A percentile compares a stretch with the other conserved stretches of the same genome.
phyloP scores from a whole-genome alignment of 2,797 vertebrate genomes.

The Manis javanica region DNA sequence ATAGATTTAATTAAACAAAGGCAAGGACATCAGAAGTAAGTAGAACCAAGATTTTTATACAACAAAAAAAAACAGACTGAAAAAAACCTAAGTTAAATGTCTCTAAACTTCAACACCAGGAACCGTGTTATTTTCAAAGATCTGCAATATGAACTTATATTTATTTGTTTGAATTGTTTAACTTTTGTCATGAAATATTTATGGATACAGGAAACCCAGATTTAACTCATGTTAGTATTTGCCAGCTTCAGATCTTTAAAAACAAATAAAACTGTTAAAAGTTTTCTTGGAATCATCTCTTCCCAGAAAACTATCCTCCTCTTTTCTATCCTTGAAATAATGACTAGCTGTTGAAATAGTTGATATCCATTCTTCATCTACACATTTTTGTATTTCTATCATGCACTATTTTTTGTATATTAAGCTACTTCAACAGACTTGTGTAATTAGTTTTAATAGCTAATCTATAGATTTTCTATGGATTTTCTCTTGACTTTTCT shows the following conservation, averaged over 20 bases:
- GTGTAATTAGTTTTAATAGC: not conserved
- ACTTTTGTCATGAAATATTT: constrained; percentile 7
- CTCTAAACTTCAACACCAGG: not conserved
- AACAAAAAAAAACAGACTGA: not conserved
- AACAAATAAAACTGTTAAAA: constrained; percentile 32
- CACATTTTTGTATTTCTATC: not conserved
- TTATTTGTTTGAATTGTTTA: constrained; percentile 34
- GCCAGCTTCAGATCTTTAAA: not conserved
- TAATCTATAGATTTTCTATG: not conserved
- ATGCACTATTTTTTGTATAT: not conserved
- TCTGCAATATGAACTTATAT: not conserved
- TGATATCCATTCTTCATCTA: not conserved
- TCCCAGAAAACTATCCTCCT: not conserved
- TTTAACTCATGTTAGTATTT: constrained; percentile 27
- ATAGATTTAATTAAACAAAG: not conserved
- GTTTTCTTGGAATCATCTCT: not conserved
- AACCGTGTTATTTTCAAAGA: constrained; percentile 9
- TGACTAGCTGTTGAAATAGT: not conserved
- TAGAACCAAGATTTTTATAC: not conserved
- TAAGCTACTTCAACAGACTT: not conserved
- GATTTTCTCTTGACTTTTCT: not conserved
- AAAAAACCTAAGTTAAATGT: constrained; percentile 4
- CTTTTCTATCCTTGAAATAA: not conserved
- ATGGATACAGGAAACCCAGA: not conserved
- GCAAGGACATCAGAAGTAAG: not conserved